Evolutionary conservation across 35 echinoderm and acorn worm species (phyloP), one percentile per base, ranked within the genome.

Genomic region (Nesometra sesokonis): DNA sequence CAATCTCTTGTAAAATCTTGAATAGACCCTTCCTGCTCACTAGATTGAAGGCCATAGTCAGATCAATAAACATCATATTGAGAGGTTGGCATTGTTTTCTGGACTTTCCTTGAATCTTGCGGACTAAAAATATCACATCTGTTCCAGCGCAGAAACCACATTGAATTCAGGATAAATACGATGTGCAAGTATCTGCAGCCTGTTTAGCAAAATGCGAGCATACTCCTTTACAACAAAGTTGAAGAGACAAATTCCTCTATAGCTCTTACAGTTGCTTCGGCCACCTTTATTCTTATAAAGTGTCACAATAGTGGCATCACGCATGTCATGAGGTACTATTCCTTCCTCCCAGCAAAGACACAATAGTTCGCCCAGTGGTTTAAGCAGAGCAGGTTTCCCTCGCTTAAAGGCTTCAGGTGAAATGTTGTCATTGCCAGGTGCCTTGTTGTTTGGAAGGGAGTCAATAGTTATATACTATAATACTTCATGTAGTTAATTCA

Each of bases 231-330:
- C 80, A 19, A 89, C 91, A 31, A 85, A 80, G 37, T 78, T 89
- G 2, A 89, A 82, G 17, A 89, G 81, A 30, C 77, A 89, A 29
- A 89, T 93, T 21, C 38, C 38, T 43, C 38, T 43, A 43, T 43
- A 43, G 38, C 38, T 43, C 4, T 43, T 43, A 15, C 38, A 89
- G 82, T 93, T 47, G 29, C 46, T 88, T 17, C 81, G 30, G 21
- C 88, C 82, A 21, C 87, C 77, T 27, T 93, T 93, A 84, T 93
- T 93, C 38, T 93, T 89, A 31, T 88, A 88, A 8, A 92, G 90
- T 0, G 76, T 88, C 29, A 92, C 34, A 34, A 88, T 92, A 0
- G 83, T 92, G 30, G 78, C 86, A 92, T 88, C 15, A n/a, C n/a
- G n/a, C n/a, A n/a, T n/a, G n/a, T 79, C 86, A 0, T 83, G 86